phyloP scores from a whole-genome alignment of 2,113 vertebrate genomes.

The Mormyrus iriodes region DNA sequence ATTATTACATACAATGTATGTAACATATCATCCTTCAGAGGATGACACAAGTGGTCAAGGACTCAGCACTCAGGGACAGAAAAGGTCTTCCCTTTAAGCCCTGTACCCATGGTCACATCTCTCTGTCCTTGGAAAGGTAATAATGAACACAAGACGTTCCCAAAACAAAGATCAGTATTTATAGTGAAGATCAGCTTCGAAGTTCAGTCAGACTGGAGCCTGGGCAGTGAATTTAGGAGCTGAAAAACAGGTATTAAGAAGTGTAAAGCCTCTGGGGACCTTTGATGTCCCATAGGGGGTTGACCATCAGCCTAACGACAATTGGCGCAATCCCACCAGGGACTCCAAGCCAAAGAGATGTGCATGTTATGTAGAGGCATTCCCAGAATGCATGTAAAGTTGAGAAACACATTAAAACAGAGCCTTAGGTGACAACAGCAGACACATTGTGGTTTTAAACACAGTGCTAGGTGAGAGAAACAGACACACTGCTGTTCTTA shows the following conservation, averaged over 20 bases:
- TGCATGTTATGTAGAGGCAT: background rate
- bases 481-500: background rate
- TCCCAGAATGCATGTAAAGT: background rate
- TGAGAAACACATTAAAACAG: background rate
- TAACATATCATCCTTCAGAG: background rate
- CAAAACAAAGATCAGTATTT: background rate
- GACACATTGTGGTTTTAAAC: background rate
- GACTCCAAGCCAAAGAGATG: background rate
- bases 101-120: background rate
- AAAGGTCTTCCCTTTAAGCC: background rate
- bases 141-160: background rate
- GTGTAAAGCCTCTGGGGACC: background rate
- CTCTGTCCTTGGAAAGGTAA: background rate
- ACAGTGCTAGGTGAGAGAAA: background rate
- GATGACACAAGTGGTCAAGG: background rate
- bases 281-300: background rate
- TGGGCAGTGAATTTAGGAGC: background rate
- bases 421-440: background rate
- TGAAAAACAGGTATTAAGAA: background rate
- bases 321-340: background rate
- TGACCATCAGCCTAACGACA: background rate
- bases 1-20: background rate
- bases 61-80: background rate
- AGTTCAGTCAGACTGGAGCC: background rate
- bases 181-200: background rate